These are phyloP conservation scores for Fopius arisanus DNA, from an alignment of 1,140 invertebrate species.

Conservation along the genomic window DNA sequence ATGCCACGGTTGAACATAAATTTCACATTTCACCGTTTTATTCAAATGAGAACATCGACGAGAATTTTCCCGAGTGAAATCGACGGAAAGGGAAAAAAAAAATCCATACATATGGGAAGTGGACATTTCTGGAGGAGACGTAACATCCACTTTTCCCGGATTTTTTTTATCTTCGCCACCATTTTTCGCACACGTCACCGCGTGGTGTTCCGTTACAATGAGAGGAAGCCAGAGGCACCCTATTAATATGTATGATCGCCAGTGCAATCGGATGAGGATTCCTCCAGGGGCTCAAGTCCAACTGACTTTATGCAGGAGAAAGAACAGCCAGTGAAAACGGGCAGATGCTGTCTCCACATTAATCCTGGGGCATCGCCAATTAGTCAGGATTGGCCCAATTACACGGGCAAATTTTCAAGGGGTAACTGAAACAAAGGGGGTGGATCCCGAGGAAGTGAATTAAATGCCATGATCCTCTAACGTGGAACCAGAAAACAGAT, in stretches of 20 bases:
- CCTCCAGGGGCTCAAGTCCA: slow-evolving; percentile 37
- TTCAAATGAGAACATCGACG: not conserved
- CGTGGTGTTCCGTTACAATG: slow-evolving; percentile 37
- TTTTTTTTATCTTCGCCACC: too few relatives aligned
- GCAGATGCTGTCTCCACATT: slow-evolving; percentile 52
- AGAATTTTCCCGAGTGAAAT: too few relatives aligned
- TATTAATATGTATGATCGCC: slow-evolving; percentile 59
- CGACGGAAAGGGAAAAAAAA: not conserved
- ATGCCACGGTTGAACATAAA: not conserved
- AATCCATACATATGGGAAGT: not conserved
- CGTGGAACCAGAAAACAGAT: too few relatives aligned
- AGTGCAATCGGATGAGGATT: slow-evolving; percentile 45
- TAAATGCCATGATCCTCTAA: too few relatives aligned
- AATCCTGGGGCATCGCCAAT: slow-evolving; percentile 49
- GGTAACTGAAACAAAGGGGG: too few relatives aligned
- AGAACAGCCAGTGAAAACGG: not conserved
- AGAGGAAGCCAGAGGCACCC: slow-evolving; percentile 27
- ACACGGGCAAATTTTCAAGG: slow-evolving; percentile 2
- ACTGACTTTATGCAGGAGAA: not conserved
- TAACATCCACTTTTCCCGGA: not conserved
- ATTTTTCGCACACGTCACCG: not conserved
- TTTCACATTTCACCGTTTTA: slow-evolving; percentile 4
- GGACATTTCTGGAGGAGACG: slow-evolving; percentile 2
- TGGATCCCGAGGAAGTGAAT: too few relatives aligned
- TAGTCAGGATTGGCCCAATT: slow-evolving; percentile 48